Conservation (phyloP, 2,888 invertebrate genomes). For the Meloe dianella region DNA sequence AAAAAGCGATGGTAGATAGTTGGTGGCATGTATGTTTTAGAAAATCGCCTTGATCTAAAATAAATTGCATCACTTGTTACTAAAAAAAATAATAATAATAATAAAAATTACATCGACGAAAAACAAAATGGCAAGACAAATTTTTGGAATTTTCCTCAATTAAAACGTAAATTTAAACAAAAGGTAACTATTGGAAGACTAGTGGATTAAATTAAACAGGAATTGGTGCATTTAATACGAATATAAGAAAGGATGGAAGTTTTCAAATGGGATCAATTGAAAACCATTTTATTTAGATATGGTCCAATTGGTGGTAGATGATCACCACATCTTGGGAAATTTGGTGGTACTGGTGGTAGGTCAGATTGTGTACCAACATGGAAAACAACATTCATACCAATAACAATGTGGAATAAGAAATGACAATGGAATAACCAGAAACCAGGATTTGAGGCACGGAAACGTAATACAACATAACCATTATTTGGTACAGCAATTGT, state of each 20-base stretch:
- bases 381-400: slow-evolving; percentile 84
- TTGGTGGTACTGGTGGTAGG: slow-evolving; percentile 77
- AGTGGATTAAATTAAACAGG: slow-evolving; percentile 11
- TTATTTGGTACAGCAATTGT: slow-evolving; percentile 90
- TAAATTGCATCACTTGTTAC: neutral
- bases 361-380: slow-evolving; percentile 81
- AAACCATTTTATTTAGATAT: neutral
- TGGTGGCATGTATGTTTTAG: neutral
- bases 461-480: slow-evolving; percentile 74
- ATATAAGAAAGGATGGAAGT: too few species aligned
- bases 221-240: neutral
- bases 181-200: slow-evolving; percentile 11
- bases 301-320: slow-evolving; percentile 21
- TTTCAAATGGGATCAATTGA: neutral
- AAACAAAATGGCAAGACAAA: neutral
- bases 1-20: neutral
- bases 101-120: slow-evolving; percentile 52
- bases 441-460: slow-evolving; percentile 62
- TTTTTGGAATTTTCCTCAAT: slow-evolving; percentile 5
- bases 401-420: slow-evolving; percentile 85
- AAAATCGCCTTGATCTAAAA: neutral
- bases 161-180: neutral
- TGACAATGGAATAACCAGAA: slow-evolving; percentile 93
- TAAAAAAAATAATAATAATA: too few species aligned
- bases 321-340: slow-evolving; percentile 69